Conservation (phyloP, 2,113 vertebrate genomes). For the Microtus oregoni region DNA sequence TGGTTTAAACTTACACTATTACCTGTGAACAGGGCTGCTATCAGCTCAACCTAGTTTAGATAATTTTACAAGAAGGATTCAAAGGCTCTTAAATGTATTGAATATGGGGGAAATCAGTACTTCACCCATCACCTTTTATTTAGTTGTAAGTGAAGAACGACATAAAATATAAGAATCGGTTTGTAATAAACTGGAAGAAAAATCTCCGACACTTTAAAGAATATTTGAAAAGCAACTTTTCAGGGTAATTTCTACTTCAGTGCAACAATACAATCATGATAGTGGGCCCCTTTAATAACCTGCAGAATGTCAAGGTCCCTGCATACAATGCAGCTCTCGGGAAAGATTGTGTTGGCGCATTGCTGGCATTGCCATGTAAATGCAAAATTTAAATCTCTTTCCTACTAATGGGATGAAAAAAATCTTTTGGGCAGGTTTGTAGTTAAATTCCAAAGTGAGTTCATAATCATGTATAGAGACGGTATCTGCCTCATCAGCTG, state of each 20-base stretch:
- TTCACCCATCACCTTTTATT: slow-evolving; percentile 40
- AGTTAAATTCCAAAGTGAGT: not conserved
- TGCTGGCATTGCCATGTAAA: slow-evolving; percentile 27
- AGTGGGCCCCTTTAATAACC: not conserved
- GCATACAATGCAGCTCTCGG: not conserved
- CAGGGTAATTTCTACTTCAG: not conserved
- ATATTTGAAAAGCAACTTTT: not conserved
- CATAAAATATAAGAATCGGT: not conserved
- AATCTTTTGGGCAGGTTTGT: not conserved
- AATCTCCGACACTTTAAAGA: not conserved
- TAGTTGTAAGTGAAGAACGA: slow-evolving; percentile 57
- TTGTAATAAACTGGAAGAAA: not conserved
- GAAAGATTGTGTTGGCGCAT: not conserved
- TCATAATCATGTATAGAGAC: not conserved
- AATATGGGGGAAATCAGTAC: slow-evolving; percentile 37
- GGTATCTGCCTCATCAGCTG: not conserved
- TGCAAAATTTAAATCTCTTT: slow-evolving; percentile 5
- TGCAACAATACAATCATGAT: not conserved
- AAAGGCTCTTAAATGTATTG: slow-evolving; percentile 40
- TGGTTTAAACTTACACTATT: slow-evolving; percentile 33
- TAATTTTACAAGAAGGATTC: slow-evolving; percentile 59
- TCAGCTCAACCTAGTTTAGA: slow-evolving; percentile 53
- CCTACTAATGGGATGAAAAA: slow-evolving; percentile 52
- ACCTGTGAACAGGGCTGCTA: not conserved
- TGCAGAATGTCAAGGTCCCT: not conserved